Conservation (phyloP, 2,113 vertebrate genomes). For the Nipponia nippon region DNA sequence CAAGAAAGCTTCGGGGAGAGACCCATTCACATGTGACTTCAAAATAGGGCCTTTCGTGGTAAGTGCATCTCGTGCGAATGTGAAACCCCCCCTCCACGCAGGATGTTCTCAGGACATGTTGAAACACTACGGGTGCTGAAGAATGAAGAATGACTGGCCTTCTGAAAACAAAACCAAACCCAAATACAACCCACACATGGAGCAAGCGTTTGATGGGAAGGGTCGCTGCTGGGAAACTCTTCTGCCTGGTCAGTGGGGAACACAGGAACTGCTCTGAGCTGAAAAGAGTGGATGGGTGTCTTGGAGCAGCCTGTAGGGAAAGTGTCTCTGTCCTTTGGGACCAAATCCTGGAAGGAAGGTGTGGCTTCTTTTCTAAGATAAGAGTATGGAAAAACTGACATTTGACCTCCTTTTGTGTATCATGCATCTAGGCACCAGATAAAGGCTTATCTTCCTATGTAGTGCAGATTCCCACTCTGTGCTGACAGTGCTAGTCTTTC, state of each 20-base stretch:
- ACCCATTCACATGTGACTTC: constrained; percentile 47
- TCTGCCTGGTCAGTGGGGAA: background rate
- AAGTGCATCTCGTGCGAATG: background rate
- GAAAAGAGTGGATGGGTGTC: background rate
- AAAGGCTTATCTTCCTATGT: background rate
- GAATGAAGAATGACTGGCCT: background rate
- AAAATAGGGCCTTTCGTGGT: constrained; percentile 34
- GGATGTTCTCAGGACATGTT: background rate
- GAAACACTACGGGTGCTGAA: background rate
- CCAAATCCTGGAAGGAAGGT: background rate
- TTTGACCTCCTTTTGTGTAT: background rate
- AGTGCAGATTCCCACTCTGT: background rate
- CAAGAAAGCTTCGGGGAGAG: background rate
- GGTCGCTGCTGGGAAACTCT: background rate
- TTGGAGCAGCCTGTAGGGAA: background rate
- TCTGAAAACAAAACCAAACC: background rate
- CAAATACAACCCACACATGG: background rate
- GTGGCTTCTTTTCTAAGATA: background rate
- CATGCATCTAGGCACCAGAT: too few species aligned
- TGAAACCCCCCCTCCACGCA: accelerated
- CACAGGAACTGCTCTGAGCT: background rate
- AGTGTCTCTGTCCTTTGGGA: background rate
- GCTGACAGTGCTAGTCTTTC: background rate
- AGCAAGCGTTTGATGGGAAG: background rate
- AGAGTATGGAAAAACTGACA: background rate